A percentile compares a stretch with the other conserved stretches of the same genome.
These are phyloP conservation scores for Lampris incognitus DNA, from an alignment of 2,113 vertebrate genomes.

Conservation along the genomic window DNA sequence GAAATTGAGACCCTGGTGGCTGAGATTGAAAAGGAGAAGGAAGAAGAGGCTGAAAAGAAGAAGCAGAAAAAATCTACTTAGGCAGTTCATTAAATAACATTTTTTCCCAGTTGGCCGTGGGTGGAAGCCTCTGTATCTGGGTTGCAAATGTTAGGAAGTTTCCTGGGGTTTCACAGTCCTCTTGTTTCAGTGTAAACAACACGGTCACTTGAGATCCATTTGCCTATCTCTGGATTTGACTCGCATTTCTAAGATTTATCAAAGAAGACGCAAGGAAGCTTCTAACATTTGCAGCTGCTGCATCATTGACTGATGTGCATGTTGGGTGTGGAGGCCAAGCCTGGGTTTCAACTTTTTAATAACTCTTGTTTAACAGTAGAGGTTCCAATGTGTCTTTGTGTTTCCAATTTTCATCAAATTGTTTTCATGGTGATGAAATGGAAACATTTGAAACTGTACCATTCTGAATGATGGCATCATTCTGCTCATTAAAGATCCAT, in stretches of 20 bases:
- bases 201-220: slow-evolving; percentile 54
- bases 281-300: slow-evolving; percentile 22
- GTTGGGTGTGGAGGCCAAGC: slow-evolving; percentile 42
- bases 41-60: slow-evolving; percentile 86
- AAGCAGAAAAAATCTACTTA: slow-evolving; percentile 85
- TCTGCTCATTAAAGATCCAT: slow-evolving; percentile 68
- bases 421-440: slow-evolving; percentile 26
- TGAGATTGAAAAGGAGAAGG: slow-evolving; percentile 85
- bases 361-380: background rate
- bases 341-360: slow-evolving; percentile 36
- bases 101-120: slow-evolving; percentile 64
- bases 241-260: background rate
- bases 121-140: slow-evolving; percentile 40
- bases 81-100: slow-evolving; percentile 14
- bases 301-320: slow-evolving; percentile 5
- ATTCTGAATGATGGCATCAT: slow-evolving; percentile 38
- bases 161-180: slow-evolving; percentile 18
- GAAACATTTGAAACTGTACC: slow-evolving; percentile 44
- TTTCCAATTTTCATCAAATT: slow-evolving; percentile 36
- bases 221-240: slow-evolving; percentile 4
- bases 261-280: background rate
- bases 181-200: slow-evolving; percentile 46
- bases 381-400: slow-evolving; percentile 35
- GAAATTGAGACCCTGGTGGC: slow-evolving; percentile 84
- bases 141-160: slow-evolving; percentile 44